Evolutionary conservation across 2,888 invertebrate genomes (phyloP).

Genomic region (Syritta pipiens): DNA sequence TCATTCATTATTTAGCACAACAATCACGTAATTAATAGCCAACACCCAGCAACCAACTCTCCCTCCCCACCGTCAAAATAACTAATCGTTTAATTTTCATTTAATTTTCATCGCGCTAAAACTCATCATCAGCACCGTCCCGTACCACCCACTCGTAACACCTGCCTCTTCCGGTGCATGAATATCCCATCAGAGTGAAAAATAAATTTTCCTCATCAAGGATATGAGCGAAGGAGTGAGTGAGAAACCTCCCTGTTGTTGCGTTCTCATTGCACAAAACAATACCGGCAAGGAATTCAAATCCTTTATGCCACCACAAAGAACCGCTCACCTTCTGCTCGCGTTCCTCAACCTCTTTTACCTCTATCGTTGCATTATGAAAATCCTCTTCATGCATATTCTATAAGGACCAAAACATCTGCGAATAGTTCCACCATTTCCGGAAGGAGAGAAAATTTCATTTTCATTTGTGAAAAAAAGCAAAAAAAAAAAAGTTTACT

Average conservation of each 20-base stretch:
- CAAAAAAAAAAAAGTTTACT: no score
- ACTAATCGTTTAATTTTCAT: neutral
- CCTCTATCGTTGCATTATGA: slow-evolving; percentile 29
- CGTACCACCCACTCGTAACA: neutral
- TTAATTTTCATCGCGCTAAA: neutral
- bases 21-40: neutral
- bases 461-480: slow-evolving; percentile 16
- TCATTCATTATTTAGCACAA: neutral
- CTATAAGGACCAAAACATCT: slow-evolving; percentile 40
- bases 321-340: neutral
- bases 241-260: no score
- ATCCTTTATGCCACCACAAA: slow-evolving; percentile 20
- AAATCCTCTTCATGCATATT: slow-evolving; percentile 43
- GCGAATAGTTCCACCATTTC: slow-evolving; percentile 20
- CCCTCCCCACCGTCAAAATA: no score
- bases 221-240: neutral
- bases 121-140: neutral
- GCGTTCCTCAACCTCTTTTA: neutral
- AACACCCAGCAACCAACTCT: no score
- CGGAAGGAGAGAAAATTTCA: slow-evolving; percentile 9
- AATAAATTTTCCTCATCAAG: slow-evolving; percentile 8
- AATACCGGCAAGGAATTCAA: neutral
- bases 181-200: slow-evolving; percentile 33
- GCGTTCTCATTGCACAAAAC: no score
- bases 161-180: neutral